Evolutionary conservation across 37 sponge, comb jelly and placozoan species (phyloP).

Genomic region (Crambe crambe): DNA sequence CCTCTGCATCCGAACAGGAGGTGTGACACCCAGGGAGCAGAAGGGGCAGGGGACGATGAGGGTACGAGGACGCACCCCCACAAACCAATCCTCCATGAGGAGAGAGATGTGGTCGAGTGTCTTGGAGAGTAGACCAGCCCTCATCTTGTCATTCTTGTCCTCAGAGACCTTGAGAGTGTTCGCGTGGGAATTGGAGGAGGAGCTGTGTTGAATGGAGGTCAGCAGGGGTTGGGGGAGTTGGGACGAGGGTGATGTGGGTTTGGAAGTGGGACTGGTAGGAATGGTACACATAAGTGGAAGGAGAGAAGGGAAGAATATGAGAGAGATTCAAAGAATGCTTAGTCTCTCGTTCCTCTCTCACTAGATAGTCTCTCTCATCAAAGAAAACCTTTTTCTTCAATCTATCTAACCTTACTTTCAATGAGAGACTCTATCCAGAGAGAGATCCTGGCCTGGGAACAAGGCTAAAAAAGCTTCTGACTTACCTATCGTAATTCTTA

Average conservation of each 20-base stretch:
- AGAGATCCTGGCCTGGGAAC: no score
- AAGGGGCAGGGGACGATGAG: constrained; percentile 57
- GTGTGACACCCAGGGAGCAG: constrained; percentile 15
- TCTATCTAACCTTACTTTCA: no score
- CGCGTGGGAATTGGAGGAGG: background rate
- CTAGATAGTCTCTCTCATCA: no score
- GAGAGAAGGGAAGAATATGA: no score
- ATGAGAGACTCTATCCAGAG: no score
- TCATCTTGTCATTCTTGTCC: constrained; percentile 59
- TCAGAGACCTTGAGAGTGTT: constrained; percentile 28
- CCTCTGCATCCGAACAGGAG: constrained; percentile 16
- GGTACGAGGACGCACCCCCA: constrained; percentile 37
- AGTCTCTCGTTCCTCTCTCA: no score
- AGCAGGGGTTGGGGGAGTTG: background rate
- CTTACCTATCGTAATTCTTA: background rate
- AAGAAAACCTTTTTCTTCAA: no score
- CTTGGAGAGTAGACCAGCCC: constrained; percentile 75
- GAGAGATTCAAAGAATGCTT: no score
- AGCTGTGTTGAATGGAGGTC: background rate
- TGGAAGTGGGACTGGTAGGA: background rate
- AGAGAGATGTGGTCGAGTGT: constrained; percentile 54
- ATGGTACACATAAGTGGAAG: no score
- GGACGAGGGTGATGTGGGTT: background rate
- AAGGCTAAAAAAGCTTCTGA: no score
- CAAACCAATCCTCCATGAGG: constrained; percentile 78